A percentile compares a stretch with the other conserved stretches of the same genome.
These are phyloP conservation scores for Dermolepida albohirtum DNA, from an alignment of 2,888 invertebrate species.

Conservation along the genomic window DNA sequence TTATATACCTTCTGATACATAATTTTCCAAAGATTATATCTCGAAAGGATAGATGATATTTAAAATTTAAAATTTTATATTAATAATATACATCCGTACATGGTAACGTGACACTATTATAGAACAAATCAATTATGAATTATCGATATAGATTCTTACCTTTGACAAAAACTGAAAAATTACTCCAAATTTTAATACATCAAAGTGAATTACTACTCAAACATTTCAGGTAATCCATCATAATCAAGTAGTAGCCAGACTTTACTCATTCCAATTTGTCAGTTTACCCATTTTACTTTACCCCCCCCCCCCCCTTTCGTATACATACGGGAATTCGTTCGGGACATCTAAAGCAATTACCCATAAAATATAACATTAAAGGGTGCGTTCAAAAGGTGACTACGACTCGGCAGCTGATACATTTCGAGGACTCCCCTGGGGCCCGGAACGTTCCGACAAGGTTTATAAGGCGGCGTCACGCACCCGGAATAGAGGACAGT, in stretches of 20 bases:
- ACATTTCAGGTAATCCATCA: conserved; percentile 17
- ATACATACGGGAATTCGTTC: neutral
- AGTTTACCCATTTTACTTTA: conserved; percentile 7
- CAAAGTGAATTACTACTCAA: neutral
- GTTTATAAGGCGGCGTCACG: conserved; percentile 29
- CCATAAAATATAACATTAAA: conserved; percentile 31
- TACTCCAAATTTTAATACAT: too few relatives aligned
- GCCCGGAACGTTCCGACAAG: conserved; percentile 6
- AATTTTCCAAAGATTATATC: too few relatives aligned
- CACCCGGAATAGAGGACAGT: conserved; percentile 8
- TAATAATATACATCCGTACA: too few relatives aligned
- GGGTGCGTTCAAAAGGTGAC: conserved; percentile 31
- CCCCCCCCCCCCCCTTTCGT: neutral
- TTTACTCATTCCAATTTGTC: neutral
- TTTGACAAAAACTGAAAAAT: too few relatives aligned
- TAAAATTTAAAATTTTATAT: too few relatives aligned
- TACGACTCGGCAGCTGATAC: conserved; percentile 28
- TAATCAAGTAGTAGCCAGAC: neutral
- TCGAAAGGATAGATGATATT: too few relatives aligned
- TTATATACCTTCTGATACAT: too few relatives aligned
- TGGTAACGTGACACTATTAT: too few relatives aligned
- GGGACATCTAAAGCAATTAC: conserved; percentile 32
- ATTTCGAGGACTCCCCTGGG: conserved; percentile 16
- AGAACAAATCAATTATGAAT: too few relatives aligned
- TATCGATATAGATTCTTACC: too few relatives aligned